Evolutionary conservation across 2,113 vertebrate species (phyloP).

Genomic region (Dipodomys spectabilis): DNA sequence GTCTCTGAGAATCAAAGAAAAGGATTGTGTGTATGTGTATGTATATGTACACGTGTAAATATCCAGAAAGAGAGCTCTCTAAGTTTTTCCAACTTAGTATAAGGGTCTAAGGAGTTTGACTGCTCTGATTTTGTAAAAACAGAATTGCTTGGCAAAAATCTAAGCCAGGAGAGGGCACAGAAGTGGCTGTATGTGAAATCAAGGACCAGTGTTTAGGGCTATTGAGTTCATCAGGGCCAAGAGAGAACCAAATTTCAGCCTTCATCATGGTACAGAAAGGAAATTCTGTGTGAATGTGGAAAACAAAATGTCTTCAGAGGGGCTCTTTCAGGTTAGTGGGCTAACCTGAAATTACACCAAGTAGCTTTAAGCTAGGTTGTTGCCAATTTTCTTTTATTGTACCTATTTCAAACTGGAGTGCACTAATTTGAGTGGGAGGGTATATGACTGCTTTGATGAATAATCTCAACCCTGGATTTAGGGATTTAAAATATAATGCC

Average conservation of each 20-base stretch:
- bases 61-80: background rate
- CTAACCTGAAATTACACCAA: conserved; percentile 12
- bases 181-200: background rate
- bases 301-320: background rate
- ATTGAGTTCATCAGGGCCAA: background rate
- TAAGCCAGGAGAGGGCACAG: background rate
- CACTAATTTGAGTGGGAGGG: background rate
- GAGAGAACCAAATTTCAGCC: background rate
- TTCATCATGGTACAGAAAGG: background rate
- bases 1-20: background rate
- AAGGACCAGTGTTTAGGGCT: background rate
- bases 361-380: background rate
- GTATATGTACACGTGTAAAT: background rate
- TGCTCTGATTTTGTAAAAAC: conserved; percentile 29
- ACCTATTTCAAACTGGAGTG: conserved; percentile 6
- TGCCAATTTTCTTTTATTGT: conserved; percentile 14
- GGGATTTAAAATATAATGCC: background rate
- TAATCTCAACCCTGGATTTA: conserved; percentile 4
- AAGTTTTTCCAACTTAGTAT: conserved; percentile 28
- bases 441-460: background rate
- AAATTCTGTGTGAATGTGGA: background rate
- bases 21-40: background rate
- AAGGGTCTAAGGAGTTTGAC: conserved; percentile 18
- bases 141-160: conserved; percentile 40
- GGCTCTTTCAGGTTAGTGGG: background rate